Base-by-base conservation (phyloP, 2,797 vertebrate species). In the Simalia tracyae region DNA sequence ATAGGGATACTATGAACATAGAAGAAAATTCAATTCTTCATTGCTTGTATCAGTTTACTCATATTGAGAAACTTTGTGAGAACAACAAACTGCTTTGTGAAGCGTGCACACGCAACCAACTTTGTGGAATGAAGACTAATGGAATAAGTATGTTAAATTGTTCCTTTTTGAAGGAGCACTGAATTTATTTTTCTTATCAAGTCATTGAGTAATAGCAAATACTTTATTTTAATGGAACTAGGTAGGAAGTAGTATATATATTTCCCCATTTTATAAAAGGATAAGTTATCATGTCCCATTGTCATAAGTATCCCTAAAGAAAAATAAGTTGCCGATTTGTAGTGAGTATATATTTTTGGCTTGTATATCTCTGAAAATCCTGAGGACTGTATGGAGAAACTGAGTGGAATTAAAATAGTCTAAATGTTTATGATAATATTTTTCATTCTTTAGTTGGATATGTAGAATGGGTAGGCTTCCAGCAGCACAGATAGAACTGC, bases 31-130 rank as follows among this genome's bases (percentile, higher is more conserved):
- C 99, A 0, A 95, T 99, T 63, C 96, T 98, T 88, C 98, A 98
- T 5, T 99, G 98, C 94, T 98, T 99, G 1, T 98, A 98, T 95
- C 98, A 99, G 92, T 99, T 99, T 95, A 99, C 99, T 8, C 98
- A 98, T 57, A 99, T 98, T 66, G 99, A 99, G 96, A 98, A 98
- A 19, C 98, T 99, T 81, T 98, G 96, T 0, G 98, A 98, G 93
- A 98, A 97, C 92, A 99, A 99, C 97, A 98, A 98, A 95, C 97
- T 99, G 68, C 97, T 99, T 22, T 99, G 99, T 96, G 97, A 99
- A 93, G 97, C 98, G 0, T 99, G 99, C 95, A 98, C 98, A 1
- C 98, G 97, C 96, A 98, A 95, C 92, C 95, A 95, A 90, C 90
- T 61, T 93, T 97, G 94, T 95, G 97, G 95, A 95, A 95, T 96